Evolutionary conservation across 2,888 invertebrate species (phyloP).

Genomic region (Eumacrocentrus americanus): DNA sequence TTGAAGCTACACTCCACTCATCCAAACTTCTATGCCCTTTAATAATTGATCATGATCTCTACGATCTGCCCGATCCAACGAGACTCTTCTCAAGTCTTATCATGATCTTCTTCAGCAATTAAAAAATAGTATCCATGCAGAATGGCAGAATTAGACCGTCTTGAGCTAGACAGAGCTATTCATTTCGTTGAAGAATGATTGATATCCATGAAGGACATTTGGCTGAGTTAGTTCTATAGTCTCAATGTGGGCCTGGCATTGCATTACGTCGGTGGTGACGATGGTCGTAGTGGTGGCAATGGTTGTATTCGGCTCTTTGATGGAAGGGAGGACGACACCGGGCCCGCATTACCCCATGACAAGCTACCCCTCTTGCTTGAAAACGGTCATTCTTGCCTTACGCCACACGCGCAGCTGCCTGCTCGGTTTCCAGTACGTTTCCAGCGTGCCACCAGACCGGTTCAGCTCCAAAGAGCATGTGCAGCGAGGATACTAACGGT

Average conservation of each 20-base stretch:
- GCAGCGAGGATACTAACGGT: not conserved
- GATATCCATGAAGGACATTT: not conserved
- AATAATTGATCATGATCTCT: too few relatives aligned
- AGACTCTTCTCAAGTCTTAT: too few relatives aligned
- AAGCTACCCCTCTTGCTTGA: slow-evolving; percentile 52
- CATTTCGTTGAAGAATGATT: not conserved
- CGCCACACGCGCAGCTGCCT: slow-evolving; percentile 34
- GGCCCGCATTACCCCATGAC: slow-evolving; percentile 53
- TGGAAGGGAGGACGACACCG: slow-evolving; percentile 40
- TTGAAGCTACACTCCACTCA: slow-evolving; percentile 32
- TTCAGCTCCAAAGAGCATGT: not conserved
- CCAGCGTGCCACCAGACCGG: slow-evolving; percentile 7
- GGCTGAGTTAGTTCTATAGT: slow-evolving; percentile 1
- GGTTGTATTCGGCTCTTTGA: not conserved
- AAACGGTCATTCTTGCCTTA: slow-evolving; percentile 28
- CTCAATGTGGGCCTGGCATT: slow-evolving; percentile 20
- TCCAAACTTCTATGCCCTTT: slow-evolving; percentile 36
- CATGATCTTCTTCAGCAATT: too few relatives aligned
- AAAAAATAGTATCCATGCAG: too few relatives aligned
- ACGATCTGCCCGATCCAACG: too few relatives aligned
- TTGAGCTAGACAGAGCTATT: too few relatives aligned
- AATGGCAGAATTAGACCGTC: too few relatives aligned
- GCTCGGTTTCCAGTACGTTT: slow-evolving; percentile 23
- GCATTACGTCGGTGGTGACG: not conserved
- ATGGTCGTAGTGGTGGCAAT: not conserved